phyloP scores from a whole-genome alignment of 2,113 vertebrate genomes.

The Mesoclemmys tuberculata region DNA sequence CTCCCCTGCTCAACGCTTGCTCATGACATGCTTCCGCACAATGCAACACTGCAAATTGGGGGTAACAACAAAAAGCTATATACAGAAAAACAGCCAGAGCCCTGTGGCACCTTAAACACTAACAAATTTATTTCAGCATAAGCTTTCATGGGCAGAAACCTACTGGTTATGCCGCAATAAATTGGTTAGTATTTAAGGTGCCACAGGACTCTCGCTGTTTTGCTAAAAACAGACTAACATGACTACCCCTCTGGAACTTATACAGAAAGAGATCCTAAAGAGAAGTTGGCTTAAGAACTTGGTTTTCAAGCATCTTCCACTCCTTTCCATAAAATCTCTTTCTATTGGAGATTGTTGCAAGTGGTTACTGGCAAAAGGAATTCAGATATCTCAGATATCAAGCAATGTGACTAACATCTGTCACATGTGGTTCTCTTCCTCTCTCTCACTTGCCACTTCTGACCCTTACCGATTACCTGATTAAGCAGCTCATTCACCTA shows the following conservation, averaged over 20 bases:
- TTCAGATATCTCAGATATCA: background rate
- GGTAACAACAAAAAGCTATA: background rate
- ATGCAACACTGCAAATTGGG: rapidly evolving
- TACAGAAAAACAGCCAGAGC: background rate
- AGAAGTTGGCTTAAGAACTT: background rate
- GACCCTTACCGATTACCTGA: background rate
- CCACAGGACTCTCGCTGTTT: too few species aligned
- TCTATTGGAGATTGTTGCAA: background rate
- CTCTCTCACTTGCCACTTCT: background rate
- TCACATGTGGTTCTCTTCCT: background rate
- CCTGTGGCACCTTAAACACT: too few species aligned
- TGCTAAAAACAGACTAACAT: too few species aligned
- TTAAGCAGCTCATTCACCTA: background rate
- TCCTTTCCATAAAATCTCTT: background rate
- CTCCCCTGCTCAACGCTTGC: background rate
- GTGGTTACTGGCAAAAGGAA: background rate
- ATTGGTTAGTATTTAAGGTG: too few species aligned
- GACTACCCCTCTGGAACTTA: too few species aligned
- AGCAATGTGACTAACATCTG: background rate
- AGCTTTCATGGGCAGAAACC: too few species aligned
- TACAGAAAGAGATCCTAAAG: background rate
- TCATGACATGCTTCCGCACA: background rate
- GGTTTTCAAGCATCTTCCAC: background rate
- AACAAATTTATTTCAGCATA: too few species aligned
- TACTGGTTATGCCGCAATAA: too few species aligned